A percentile compares a stretch with the other conserved stretches of the same genome.
These are phyloP conservation scores for Addax nasomaculatus DNA, from an alignment of 2,113 vertebrate genomes.

Conservation along the genomic window DNA sequence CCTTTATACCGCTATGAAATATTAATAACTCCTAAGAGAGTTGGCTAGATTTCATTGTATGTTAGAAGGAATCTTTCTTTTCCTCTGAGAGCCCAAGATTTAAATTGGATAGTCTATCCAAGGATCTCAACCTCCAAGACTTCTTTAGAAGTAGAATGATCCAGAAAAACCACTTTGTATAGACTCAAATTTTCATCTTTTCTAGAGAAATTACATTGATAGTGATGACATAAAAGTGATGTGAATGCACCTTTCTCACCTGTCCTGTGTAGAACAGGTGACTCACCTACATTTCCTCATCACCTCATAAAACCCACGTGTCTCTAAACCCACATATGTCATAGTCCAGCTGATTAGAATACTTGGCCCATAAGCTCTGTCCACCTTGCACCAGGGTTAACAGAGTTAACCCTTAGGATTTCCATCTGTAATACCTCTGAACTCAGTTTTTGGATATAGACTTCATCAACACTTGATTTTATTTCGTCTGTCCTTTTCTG, in stretches of 20 bases:
- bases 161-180: neutral
- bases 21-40: conserved; percentile 26
- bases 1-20: conserved; percentile 39
- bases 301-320: neutral
- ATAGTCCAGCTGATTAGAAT: neutral
- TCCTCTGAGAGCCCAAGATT: neutral
- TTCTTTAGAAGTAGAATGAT: neutral
- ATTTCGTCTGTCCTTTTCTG: neutral
- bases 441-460: neutral
- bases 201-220: neutral
- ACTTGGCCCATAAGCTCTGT: neutral
- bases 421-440: neutral
- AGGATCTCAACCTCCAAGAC: neutral
- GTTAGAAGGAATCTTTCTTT: conserved; percentile 5
- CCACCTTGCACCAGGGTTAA: neutral
- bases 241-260: neutral
- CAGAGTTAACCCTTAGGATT: neutral
- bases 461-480: neutral
- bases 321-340: neutral
- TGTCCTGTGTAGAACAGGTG: neutral
- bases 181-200: neutral
- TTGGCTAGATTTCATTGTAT: conserved; percentile 1
- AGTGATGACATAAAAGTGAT: neutral
- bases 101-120: neutral
- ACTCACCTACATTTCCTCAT: neutral